Percentiles rank a stretch among this genome's conserved stretches.
These are phyloP conservation scores for Anniella stebbinsi DNA, from an alignment of 2,797 vertebrate genomes.

Conservation along the genomic window DNA sequence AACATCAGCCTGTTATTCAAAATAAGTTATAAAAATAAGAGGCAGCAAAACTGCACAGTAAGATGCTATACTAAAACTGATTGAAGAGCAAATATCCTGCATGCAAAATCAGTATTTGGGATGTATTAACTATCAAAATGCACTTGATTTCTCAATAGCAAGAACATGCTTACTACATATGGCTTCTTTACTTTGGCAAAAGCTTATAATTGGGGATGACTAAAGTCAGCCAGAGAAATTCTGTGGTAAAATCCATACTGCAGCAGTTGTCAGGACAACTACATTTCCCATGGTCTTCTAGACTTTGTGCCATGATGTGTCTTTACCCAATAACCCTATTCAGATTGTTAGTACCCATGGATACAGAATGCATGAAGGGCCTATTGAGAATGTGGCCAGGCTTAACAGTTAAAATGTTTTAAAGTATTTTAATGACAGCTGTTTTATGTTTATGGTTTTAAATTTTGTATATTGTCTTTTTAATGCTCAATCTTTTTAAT, in stretches of 20 bases:
- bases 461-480: no score
- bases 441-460: no score
- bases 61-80: conserved; percentile 62
- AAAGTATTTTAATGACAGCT: no score
- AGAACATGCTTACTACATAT: conserved; percentile 7
- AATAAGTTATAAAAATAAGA: conserved; percentile 72
- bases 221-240: neutral
- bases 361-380: neutral
- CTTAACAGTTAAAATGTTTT: no score
- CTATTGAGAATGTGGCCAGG: no score
- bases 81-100: conserved; percentile 53
- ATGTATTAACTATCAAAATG: conserved; percentile 41
- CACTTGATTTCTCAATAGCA: conserved; percentile 32
- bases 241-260: neutral
- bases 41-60: conserved; percentile 62
- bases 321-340: neutral
- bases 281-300: neutral
- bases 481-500: no score
- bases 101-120: conserved; percentile 39
- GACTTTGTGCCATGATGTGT: neutral
- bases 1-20: conserved; percentile 66
- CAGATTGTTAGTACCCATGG: no score
- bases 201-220: neutral
- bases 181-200: conserved; percentile 17
- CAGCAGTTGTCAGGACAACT: neutral